Conservation (phyloP, 2,888 invertebrate species). For the Athalia circularis region DNA sequence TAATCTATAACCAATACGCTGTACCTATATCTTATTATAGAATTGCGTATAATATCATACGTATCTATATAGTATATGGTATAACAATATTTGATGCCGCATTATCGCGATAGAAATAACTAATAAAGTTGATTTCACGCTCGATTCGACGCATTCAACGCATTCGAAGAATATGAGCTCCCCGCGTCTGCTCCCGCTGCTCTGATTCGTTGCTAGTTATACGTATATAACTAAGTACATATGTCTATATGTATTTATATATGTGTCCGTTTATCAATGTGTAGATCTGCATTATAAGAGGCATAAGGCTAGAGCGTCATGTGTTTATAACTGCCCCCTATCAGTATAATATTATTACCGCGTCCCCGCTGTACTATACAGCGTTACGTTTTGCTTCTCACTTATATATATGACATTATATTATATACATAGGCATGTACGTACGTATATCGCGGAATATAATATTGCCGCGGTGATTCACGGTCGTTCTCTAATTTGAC, state of each 20-base stretch:
- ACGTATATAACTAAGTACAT: slow-evolving; percentile 53
- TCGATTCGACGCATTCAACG: slow-evolving; percentile 62
- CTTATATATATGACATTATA: slow-evolving; percentile 7
- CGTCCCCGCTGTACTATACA: slow-evolving; percentile 47
- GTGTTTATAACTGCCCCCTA: slow-evolving; percentile 70
- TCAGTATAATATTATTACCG: slow-evolving; percentile 71
- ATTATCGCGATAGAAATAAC: slow-evolving; percentile 51
- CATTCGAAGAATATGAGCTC: slow-evolving; percentile 56
- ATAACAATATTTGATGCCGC: slow-evolving; percentile 46
- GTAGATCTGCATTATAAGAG: slow-evolving; percentile 63
- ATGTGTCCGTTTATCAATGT: slow-evolving; percentile 51
- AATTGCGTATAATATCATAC: slow-evolving; percentile 39
- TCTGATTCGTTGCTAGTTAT: slow-evolving; percentile 7
- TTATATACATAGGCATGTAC: no score
- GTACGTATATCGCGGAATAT: slow-evolving; percentile 22
- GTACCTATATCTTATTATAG: slow-evolving; percentile 23
- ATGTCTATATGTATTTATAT: slow-evolving; percentile 49
- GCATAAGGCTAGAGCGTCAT: slow-evolving; percentile 68
- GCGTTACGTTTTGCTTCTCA: slow-evolving; percentile 44
- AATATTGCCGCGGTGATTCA: slow-evolving; percentile 41
- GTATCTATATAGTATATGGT: background rate
- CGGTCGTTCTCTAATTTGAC: slow-evolving; percentile 37
- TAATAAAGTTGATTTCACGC: slow-evolving; percentile 72
- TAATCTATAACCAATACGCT: slow-evolving; percentile 38
- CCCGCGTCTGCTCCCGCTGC: slow-evolving; percentile 40